These are phyloP conservation scores for Euura saliciscinereae DNA, from an alignment of 1,140 invertebrate genomes.

Conservation along the genomic window DNA sequence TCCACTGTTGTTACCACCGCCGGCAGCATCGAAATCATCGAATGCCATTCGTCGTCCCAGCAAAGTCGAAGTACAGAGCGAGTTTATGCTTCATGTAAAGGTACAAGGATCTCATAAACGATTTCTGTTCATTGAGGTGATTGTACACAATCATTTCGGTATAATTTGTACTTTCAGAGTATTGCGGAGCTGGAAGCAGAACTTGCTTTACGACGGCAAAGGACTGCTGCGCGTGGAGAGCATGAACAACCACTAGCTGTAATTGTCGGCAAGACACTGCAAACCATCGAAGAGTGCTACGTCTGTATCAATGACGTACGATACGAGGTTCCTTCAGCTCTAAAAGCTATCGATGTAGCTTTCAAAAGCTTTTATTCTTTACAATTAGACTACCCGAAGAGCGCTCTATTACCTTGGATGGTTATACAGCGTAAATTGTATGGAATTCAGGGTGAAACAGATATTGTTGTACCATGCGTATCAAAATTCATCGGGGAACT, in stretches of 20 bases:
- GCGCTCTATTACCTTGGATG: slow-evolving; percentile 23
- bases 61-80: slow-evolving; percentile 13
- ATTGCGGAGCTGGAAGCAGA: not conserved
- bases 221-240: not conserved
- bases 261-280: slow-evolving; percentile 17
- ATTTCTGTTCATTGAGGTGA: not conserved
- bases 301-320: slow-evolving; percentile 28
- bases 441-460: slow-evolving; percentile 25
- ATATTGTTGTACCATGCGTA: slow-evolving; percentile 20
- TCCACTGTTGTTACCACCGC: slow-evolving; percentile 18
- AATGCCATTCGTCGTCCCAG: slow-evolving; percentile 7
- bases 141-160: not conserved
- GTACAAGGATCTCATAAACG: slow-evolving; percentile 6
- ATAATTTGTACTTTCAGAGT: not conserved
- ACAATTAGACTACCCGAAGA: slow-evolving; percentile 26
- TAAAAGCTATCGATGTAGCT: slow-evolving; percentile 22
- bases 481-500: slow-evolving; percentile 9
- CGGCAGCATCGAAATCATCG: slow-evolving; percentile 10
- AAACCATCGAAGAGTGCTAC: slow-evolving; percentile 20
- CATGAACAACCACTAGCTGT: slow-evolving; percentile 22
- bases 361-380: slow-evolving; percentile 30
- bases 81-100: slow-evolving; percentile 17
- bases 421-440: slow-evolving; percentile 26
- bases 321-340: slow-evolving; percentile 18
- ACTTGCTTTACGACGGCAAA: not conserved